These are phyloP conservation scores for Ctenochaetus hawaiiensis DNA, from an alignment of 2,797 vertebrate genomes.

Conservation along the genomic window DNA sequence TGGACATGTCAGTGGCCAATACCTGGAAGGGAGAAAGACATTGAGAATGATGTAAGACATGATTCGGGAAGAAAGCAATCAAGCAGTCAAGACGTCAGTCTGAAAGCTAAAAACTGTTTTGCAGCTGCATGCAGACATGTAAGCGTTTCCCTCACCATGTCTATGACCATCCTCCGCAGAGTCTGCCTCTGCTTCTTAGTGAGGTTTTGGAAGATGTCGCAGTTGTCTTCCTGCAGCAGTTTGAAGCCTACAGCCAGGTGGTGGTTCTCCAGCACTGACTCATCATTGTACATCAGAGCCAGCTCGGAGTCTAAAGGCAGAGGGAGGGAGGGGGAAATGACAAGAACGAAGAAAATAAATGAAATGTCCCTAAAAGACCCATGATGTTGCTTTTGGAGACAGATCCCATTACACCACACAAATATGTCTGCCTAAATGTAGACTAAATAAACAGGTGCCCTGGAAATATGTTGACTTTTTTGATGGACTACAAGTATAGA, in stretches of 20 bases:
- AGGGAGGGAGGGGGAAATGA: slow-evolving; percentile 9
- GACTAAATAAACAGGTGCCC: slow-evolving; percentile 27
- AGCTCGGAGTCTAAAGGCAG: slow-evolving; percentile 92
- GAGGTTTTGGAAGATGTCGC: slow-evolving; percentile 99
- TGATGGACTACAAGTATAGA: neutral
- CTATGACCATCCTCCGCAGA: slow-evolving; percentile 97
- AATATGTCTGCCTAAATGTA: slow-evolving; percentile 19
- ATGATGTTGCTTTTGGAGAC: slow-evolving; percentile 3
- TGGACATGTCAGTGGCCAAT: slow-evolving; percentile 98
- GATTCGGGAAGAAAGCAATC: neutral
- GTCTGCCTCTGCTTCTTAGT: slow-evolving; percentile 95
- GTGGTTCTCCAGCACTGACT: slow-evolving; percentile 98
- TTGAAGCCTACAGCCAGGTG: slow-evolving; percentile 98
- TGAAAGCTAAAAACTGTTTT: neutral
- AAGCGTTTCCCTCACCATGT: slow-evolving; percentile 89
- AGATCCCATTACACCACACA: slow-evolving; percentile 19
- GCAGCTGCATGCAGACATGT: neutral
- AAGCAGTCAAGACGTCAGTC: neutral
- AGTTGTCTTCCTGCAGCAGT: slow-evolving; percentile 96
- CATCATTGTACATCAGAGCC: slow-evolving; percentile 98
- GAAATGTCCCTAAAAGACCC: slow-evolving; percentile 22
- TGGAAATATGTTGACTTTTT: neutral
- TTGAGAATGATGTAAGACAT: neutral
- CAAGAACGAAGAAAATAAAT: slow-evolving; percentile 47
- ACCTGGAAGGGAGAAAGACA: slow-evolving; percentile 83